Base-by-base conservation (phyloP, 2,797 vertebrate species). In the Avahi laniger region DNA sequence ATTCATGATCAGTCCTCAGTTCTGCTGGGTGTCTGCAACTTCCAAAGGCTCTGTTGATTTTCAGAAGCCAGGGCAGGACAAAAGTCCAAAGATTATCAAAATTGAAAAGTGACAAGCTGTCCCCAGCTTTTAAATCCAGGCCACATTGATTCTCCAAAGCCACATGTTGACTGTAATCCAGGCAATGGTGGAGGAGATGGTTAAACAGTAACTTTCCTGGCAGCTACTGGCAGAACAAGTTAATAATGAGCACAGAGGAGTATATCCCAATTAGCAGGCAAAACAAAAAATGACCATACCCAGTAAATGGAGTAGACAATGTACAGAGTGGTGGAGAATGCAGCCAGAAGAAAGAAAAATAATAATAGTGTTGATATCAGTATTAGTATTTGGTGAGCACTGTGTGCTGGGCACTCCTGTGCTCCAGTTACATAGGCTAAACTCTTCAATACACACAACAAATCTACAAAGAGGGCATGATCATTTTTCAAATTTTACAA, bases 71-170 rank as follows among this genome's bases (percentile, higher is more conserved):
- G 28, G 11, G 30, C 4, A 35, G 63, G 57, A 28, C 67, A 50
- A 54, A 76, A 80, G 38, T 50, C 76, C 52, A 81, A 84, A 94
- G 70, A 82, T 20, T 92, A 26, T 48, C 93, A 54, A 81, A 83
- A 78, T 48, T 9, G 73, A 33, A 92, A 85, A 78, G 38, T 17
- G 20, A 57, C 69, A 43, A 35, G 4, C 14, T 82, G 50, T 61
- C 18, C 38, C 75, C 50, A 65, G 50, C 48, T 93, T 92, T 84
- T 59, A 84, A 92, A 57, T 28, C 26, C 43, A 41, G 48, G 28
- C 14, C 28, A 54, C 17, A 7, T 1, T 26, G 35, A 90, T 78
- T n/a, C 24, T 35, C 38, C 52, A 38, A 90, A 61, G 48, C 28
- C 30, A 9, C 7, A 0, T 3, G 38, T 9, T 48, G n/a, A 78